Evolutionary conservation across 2,888 invertebrate genomes (phyloP), one percentile per base, ranked within the genome.

Genomic region (Xiphydria camelus): DNA sequence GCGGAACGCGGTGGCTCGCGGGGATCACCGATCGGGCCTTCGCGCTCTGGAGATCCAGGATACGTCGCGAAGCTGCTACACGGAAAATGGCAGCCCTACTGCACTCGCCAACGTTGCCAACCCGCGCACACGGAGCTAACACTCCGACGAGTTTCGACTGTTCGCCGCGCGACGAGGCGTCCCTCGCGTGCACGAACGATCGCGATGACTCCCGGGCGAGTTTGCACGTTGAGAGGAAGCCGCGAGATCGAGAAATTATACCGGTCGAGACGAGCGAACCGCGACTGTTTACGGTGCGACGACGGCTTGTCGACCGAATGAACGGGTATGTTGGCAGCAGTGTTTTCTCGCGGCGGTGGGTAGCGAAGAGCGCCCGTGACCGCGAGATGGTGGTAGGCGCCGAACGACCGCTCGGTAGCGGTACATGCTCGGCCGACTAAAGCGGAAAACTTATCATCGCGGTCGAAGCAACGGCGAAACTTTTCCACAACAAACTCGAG

Each of bases 21-120:
- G n/a, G n/a, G n/a, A n/a, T n/a, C n/a, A n/a, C n/a, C n/a, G n/a
- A n/a, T 29, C 29, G 9, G 29, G 29, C 12, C 12, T 29, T 14
- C 29, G 12, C 29, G 12, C 29, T n/a, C n/a, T 29, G 29, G 29
- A 29, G 29, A 9, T 9, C 15, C 14, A 29, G 29, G 29, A 29
- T 29, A 29, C 29, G 29, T 29, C n/a, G 29, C 29, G 29, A 52
- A 44, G 52, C 50, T 52, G 49, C 45, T 58, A 67, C 62, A 65
- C 58, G 62, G 58, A 68, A 68, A 68, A 68, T 68, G 68, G 68
- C 68, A 68, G 68, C 61, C 54, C 22, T 55, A 59, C 57, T 66
- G 64, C 63, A 64, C 60, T 59, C 39, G 39, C 41, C 57, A 63
- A 66, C 55, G 64, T 60, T 59, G 59, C 64, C 61, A 61, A 62